A percentile compares a stretch with the other conserved stretches of the same genome.
Conservation (phyloP, 2,888 invertebrate species). For the Morinoia aosen region DNA sequence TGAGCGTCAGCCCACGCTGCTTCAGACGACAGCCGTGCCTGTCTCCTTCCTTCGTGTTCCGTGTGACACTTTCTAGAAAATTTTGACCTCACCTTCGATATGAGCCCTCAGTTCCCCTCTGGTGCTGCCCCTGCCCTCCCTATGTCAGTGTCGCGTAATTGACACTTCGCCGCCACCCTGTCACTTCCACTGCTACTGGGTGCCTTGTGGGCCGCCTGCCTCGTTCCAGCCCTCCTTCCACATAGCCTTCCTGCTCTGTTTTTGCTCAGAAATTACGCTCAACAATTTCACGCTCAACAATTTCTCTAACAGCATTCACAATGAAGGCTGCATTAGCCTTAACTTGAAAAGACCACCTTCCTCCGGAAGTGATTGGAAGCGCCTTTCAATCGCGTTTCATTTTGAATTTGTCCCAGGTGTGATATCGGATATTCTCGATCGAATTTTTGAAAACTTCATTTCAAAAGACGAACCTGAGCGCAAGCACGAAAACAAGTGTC, state of each 20-base stretch:
- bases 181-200: not conserved
- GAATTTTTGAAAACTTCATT: too few species aligned
- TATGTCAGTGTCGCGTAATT: constrained; percentile 30
- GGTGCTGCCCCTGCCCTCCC: not conserved
- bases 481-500: too few species aligned
- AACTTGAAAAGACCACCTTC: not conserved
- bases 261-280: not conserved
- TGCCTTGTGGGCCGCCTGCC: not conserved
- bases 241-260: not conserved
- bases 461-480: too few species aligned
- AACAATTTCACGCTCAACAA: not conserved
- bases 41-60: not conserved
- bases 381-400: not conserved
- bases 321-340: not conserved
- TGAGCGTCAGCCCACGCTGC: not conserved
- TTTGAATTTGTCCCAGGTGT: not conserved
- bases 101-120: not conserved
- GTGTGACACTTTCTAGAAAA: not conserved
- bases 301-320: not conserved
- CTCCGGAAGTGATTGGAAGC: not conserved
- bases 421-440: too few species aligned
- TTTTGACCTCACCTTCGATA: constrained; percentile 17
- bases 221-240: not conserved
- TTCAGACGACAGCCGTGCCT: not conserved
- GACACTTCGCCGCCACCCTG: constrained; percentile 26